Percentiles rank a stretch among this genome's conserved stretches.
These are phyloP conservation scores for Dendrophyllia cribrosa DNA, from an alignment of 64 coral and sea anemone species.

Conservation along the genomic window DNA sequence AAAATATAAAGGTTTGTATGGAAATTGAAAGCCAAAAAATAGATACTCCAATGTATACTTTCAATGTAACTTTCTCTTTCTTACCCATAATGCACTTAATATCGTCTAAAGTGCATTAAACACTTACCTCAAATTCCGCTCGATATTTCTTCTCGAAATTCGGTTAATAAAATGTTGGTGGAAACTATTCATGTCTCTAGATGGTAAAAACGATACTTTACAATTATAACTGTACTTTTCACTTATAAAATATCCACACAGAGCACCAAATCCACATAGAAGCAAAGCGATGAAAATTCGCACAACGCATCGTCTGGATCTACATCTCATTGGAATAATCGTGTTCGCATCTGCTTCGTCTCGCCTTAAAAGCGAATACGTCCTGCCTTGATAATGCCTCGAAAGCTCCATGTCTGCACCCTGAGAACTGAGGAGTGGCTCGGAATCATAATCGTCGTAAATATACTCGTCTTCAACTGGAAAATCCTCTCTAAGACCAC, in stretches of 20 bases:
- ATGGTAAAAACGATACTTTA: neutral
- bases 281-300: neutral
- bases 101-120: neutral
- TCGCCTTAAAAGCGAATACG: slow-evolving; percentile 6
- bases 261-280: neutral
- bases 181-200: neutral
- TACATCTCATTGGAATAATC: slow-evolving; percentile 15
- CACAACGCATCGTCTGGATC: slow-evolving; percentile 4
- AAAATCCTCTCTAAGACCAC: slow-evolving; percentile 18
- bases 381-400: neutral
- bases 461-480: slow-evolving; percentile 41
- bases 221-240: neutral
- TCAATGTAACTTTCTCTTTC: no score
- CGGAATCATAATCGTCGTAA: slow-evolving; percentile 34
- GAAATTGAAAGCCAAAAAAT: no score
- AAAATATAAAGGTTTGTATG: no score
- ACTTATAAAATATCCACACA: slow-evolving; percentile 29
- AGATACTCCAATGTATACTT: no score
- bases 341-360: slow-evolving; percentile 11
- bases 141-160: slow-evolving; percentile 16
- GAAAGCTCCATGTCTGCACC: neutral
- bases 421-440: slow-evolving; percentile 25
- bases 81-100: neutral
- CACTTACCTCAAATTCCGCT: slow-evolving; percentile 11
- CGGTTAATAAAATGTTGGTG: neutral